Evolutionary conservation across 37 sponge, comb jelly and placozoan genomes (phyloP), one percentile per base, ranked within the genome.

Genomic region (Aphrocallistes beatrix): DNA sequence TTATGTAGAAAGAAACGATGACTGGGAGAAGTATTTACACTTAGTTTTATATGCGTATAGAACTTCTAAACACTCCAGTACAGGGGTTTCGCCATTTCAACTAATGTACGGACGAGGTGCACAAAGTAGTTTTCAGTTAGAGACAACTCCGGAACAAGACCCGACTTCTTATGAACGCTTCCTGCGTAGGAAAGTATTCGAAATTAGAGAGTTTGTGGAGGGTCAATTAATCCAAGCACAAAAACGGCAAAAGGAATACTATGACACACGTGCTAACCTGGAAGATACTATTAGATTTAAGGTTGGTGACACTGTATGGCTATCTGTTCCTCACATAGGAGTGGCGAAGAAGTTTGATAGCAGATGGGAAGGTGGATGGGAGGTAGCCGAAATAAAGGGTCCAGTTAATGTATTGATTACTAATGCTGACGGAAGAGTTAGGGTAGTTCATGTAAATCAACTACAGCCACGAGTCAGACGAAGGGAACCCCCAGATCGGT

Each of bases 301-400:
- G 37, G 86, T 23, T 19, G 92, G 89, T 36, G 89, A 91, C 51
- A 9, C 25, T 38, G 89, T 88, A 13, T 91, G 91, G 91, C 51
- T 91, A 3, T 84, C 92, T 36, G 37, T 84, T 37, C 92, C 89
- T 36, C 87, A 87, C 9, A 86, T 87, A 32, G 89, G 92, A 23
- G 75, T 60, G 8, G 75, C 75, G 10, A 60, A 60, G 34, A 91
- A 87, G 51, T 86, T 91, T 32, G 92, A 88, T 30, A 82, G 69
- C 34, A 87, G 51, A 37, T 91, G 92, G 89, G 92, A 91, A 36
- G 89, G 89, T 51, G 84, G 84, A 48, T 90, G 91, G 88, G n/a
- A 28, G 8, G 81, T 86, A 51, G 51, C 39, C 0, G 47, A 82
- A 30, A 36, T 86, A 13, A 82, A 89, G 37, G 69, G 85, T 16